Evolutionary conservation across 2,888 invertebrate genomes (phyloP).

Genomic region (Rhyacophila evoluta): DNA sequence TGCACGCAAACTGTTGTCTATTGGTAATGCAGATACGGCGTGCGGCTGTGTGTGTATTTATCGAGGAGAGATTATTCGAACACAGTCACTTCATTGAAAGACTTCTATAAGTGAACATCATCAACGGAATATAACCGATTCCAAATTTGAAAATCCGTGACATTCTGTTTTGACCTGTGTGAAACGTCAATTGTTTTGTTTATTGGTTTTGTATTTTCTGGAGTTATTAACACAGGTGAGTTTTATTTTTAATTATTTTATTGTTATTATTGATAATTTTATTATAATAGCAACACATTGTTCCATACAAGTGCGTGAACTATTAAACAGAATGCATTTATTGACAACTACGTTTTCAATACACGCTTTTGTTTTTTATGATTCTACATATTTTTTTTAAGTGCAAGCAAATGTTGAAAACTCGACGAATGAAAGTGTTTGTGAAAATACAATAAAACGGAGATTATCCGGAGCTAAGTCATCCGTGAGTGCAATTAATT

Average conservation of each 20-base stretch:
- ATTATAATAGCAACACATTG: not conserved
- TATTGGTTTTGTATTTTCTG: not conserved
- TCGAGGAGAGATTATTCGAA: conserved; percentile 18
- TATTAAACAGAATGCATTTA: too few relatives aligned
- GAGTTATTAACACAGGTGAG: conserved; percentile 18
- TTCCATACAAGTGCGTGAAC: not conserved
- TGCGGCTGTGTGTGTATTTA: conserved; percentile 3
- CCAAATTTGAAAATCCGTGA: not conserved
- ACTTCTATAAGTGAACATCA: not conserved
- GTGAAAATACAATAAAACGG: too few relatives aligned
- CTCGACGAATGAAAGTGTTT: too few relatives aligned
- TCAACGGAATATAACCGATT: not conserved
- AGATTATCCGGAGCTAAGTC: too few relatives aligned
- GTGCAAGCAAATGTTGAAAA: too few relatives aligned
- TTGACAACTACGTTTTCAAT: too few relatives aligned
- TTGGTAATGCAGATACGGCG: conserved; percentile 2
- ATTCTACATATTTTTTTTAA: too few relatives aligned
- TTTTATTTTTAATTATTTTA: not conserved
- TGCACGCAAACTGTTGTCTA: not conserved
- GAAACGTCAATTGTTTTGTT: not conserved
- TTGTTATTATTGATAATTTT: not conserved
- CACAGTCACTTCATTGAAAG: conserved; percentile 5
- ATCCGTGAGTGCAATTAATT: too few relatives aligned
- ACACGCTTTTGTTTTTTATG: too few relatives aligned
- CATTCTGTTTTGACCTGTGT: not conserved